Evolutionary conservation across 2,888 invertebrate species (phyloP), one percentile per base, ranked within the genome.

Genomic region (Eumerus sabulonum): DNA sequence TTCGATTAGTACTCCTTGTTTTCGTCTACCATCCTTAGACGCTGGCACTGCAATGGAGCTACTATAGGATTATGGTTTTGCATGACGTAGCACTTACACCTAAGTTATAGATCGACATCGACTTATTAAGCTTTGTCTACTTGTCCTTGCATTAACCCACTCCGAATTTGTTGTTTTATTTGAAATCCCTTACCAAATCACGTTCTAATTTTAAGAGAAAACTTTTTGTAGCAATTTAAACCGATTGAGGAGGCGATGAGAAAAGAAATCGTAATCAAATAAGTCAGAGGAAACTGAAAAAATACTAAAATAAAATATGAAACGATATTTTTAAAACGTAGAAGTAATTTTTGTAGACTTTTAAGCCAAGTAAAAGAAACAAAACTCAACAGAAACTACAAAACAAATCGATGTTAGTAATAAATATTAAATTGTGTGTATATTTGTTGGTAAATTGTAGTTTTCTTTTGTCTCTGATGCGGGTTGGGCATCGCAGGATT

Each of bases 381-480:
- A 63, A n/a, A n/a, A n/a, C n/a, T 50, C 44, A 44, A 67, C 35
- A 54, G 36, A 63, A 53, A 59, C 42, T n/a, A 27, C 27, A 62
- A 47, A 71, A 18, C 54, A 68, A 76, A 76, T 67, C 48, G 72
- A 72, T 67, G 73, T 73, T 73, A 77, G 67, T 44, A 77, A 67
- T 73, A 73, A 77, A 77, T 72, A 77, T 77, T 54, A 73, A 76
- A 77, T 68, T 77, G 77, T 77, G 77, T 77, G 72, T 77, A 73
- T 57, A 36, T 47, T 38, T 77, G 66, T 76, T 77, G 57, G 59
- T 54, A 56, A 51, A 9, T 11, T 19, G 18, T 17, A 47, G 27
- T 54, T 63, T 12, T 36, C 47, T 3, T 14, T 35, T 36, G 14
- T 19, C 13, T 19, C 17, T 19, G 47, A 7, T 0, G n/a, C 18